Evolutionary conservation across 35 echinoderm and acorn worm genomes (phyloP), one percentile per base, ranked within the genome.

Genomic region (Apostichopus parvimensis): DNA sequence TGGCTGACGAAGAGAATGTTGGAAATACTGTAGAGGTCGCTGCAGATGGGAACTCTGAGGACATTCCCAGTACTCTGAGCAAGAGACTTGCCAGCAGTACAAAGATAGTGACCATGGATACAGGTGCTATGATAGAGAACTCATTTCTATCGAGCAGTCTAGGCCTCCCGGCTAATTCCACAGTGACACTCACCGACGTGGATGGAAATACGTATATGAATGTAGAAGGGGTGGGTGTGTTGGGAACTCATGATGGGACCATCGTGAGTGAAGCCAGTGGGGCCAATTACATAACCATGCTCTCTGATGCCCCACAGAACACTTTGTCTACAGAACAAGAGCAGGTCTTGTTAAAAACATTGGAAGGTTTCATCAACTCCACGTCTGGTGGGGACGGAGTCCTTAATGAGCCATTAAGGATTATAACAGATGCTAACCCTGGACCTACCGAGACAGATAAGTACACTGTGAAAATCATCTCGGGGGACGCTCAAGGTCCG

Each of bases 301-400:
- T 88, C 14, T 66, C 61, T 10, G 25, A 88, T 34, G 5, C 57
- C 6, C 86, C 71, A 20, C 34, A 52, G 23, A 64, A 66, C 1
- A 13, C 86, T 11, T n/a, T 88, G n/a, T 68, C 86, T 28, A 57
- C 61, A 28, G 61, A 88, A 68, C 86, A 88, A 64, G 86, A 88
- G 34, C 60, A 88, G 86, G 60, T 72, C 7, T 57, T 88, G 8
- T 53, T 73, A 11, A 88, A 88, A 21, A 68, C 86, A 72, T 18
- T 72, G 17, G 86, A 73, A n/a, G 86, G 61, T 73, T 54, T 73
- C 86, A 54, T 88, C 20, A 84, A 58, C 22, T 54, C 55, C n/a
- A 84, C 55, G 6, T 8, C 81, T 18, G 22, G 81, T 58, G 81
- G 23, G 6, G 81, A 84, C 18, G 56, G 81, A 6, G 57, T 66